Evolutionary conservation across 2,113 vertebrate genomes (phyloP).

Genomic region (Megalops atlanticus): DNA sequence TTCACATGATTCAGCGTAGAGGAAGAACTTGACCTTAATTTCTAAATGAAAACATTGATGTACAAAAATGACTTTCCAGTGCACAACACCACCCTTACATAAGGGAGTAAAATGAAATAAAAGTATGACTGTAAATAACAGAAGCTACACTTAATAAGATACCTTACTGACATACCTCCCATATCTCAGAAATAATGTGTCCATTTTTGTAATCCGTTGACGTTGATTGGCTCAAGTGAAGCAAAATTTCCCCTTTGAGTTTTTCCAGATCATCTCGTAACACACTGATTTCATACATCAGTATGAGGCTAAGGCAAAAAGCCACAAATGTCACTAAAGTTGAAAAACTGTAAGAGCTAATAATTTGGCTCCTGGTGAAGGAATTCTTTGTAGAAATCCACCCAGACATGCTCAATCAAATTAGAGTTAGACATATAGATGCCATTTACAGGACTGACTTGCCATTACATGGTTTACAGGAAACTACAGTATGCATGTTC

Average conservation of each 20-base stretch:
- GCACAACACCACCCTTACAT: not conserved
- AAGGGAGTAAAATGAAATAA: not conserved
- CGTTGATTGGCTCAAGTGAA: slow-evolving; percentile 58
- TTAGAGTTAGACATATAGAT: slow-evolving; percentile 12
- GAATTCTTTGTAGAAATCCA: not conserved
- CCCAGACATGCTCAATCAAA: not conserved
- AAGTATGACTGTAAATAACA: not conserved
- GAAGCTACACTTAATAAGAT: not conserved
- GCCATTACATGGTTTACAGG: slow-evolving; percentile 52
- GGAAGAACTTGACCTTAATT: not conserved
- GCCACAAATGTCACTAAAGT: slow-evolving; percentile 49
- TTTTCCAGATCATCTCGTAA: slow-evolving; percentile 56
- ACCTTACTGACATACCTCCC: slow-evolving; percentile 61
- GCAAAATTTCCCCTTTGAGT: slow-evolving; percentile 57
- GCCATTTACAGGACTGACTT: slow-evolving; percentile 23
- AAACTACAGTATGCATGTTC: slow-evolving; percentile 42
- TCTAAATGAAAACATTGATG: slow-evolving; percentile 25
- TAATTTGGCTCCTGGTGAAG: not conserved
- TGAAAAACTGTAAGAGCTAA: slow-evolving; percentile 35
- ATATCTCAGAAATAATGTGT: slow-evolving; percentile 53
- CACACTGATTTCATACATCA: slow-evolving; percentile 58
- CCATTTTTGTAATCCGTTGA: slow-evolving; percentile 52
- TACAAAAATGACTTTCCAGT: not conserved
- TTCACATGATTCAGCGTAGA: not conserved
- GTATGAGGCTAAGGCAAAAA: slow-evolving; percentile 57